phyloP scores from a whole-genome alignment of 2,113 vertebrate species.

The Myrmecobius fasciatus region DNA sequence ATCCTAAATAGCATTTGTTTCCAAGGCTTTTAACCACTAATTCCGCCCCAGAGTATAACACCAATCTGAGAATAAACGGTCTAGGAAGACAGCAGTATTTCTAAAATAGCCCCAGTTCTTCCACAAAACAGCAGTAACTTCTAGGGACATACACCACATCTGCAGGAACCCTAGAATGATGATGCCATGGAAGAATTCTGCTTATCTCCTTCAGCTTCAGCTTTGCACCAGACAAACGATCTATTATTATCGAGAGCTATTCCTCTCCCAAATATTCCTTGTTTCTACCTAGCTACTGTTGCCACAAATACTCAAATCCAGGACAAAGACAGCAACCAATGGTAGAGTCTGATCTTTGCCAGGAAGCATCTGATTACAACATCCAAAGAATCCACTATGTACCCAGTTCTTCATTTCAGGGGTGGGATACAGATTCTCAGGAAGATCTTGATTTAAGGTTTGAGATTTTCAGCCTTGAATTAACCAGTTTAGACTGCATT shows the following conservation, averaged over 20 bases:
- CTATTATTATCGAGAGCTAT: neutral
- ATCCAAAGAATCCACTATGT: neutral
- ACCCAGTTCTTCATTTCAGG: neutral
- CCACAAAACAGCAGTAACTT: neutral
- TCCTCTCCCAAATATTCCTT: neutral
- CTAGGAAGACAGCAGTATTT: conserved; percentile 69
- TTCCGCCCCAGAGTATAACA: conserved; percentile 77
- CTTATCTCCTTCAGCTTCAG: neutral
- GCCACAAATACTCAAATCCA: neutral
- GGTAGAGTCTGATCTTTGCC: neutral
- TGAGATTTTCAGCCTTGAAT: neutral
- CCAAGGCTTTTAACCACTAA: conserved; percentile 75
- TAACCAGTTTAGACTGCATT: neutral
- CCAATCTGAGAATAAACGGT: conserved; percentile 78
- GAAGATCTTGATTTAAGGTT: neutral
- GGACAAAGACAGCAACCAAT: neutral
- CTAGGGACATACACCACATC: neutral
- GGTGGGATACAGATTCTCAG: neutral
- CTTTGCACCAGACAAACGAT: neutral
- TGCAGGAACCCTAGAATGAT: neutral
- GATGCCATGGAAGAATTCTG: neutral
- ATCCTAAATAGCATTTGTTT: conserved; percentile 72
- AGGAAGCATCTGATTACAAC: neutral
- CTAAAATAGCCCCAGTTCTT: conserved; percentile 42
- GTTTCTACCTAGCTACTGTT: neutral